Percentiles rank a stretch among this genome's conserved stretches.
Evolutionary conservation across 2,888 invertebrate genomes (phyloP).

Genomic region (Pyralis farinalis): DNA sequence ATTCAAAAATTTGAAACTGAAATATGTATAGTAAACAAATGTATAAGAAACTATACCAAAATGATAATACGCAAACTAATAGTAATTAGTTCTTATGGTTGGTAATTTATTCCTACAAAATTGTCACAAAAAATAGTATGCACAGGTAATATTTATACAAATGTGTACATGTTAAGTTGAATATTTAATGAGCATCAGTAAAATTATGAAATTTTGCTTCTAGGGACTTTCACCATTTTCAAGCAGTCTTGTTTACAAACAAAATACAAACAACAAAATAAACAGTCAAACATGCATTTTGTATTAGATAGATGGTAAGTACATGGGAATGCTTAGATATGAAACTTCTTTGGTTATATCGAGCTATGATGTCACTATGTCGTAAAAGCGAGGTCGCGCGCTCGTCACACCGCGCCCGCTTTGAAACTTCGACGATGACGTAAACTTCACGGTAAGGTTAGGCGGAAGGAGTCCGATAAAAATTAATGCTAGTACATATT

Average conservation of each 20-base stretch:
- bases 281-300: not conserved
- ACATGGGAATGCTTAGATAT: constrained; percentile 28
- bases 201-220: too few relatives aligned
- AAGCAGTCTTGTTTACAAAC: constrained; percentile 29
- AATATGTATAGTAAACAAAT: too few relatives aligned
- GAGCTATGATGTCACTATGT: constrained; percentile 76
- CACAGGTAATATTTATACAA: too few relatives aligned
- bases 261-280: constrained; percentile 12
- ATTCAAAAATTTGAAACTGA: too few relatives aligned
- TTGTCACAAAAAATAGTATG: too few relatives aligned
- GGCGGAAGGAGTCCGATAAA: constrained; percentile 42
- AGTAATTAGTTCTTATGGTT: too few relatives aligned
- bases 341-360: constrained; percentile 58
- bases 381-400: constrained; percentile 76
- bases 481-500: constrained; percentile 11
- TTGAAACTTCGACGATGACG: constrained; percentile 71
- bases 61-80: too few relatives aligned
- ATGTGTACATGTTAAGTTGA: too few relatives aligned
- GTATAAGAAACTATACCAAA: too few relatives aligned
- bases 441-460: constrained; percentile 73
- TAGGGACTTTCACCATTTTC: too few relatives aligned
- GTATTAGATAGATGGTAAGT: not conserved
- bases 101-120: too few relatives aligned
- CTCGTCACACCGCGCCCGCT: constrained; percentile 65
- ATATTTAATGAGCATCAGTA: too few relatives aligned